phyloP scores from a whole-genome alignment of 2,888 invertebrate genomes.

The Microctonus aethiopoides region DNA sequence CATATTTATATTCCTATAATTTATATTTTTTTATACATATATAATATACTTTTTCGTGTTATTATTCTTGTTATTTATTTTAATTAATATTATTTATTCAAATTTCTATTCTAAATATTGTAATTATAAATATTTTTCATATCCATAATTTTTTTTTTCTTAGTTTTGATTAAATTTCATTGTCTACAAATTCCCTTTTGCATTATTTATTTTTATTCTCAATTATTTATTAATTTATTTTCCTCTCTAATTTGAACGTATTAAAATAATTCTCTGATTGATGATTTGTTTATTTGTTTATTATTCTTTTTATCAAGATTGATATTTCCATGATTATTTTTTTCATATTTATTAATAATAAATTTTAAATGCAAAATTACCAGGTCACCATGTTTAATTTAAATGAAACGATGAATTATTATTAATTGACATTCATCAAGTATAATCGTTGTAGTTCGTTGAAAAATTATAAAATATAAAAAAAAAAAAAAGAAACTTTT shows the following conservation, averaged over 20 bases:
- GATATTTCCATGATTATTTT: constrained; percentile 21
- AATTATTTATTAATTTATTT: constrained; percentile 3
- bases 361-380: constrained; percentile 5
- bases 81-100: constrained; percentile 26
- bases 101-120: background rate
- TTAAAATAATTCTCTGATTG: constrained; percentile 44
- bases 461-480: background rate
- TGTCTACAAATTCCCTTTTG: constrained; percentile 16
- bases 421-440: background rate
- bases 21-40: constrained; percentile 22
- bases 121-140: background rate
- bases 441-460: constrained; percentile 35
- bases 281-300: constrained; percentile 17
- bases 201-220: background rate
- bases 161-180: constrained; percentile 18
- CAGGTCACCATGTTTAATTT: constrained; percentile 7
- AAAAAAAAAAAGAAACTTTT: too few species aligned
- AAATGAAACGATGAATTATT: constrained; percentile 4
- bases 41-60: constrained; percentile 26
- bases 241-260: constrained; percentile 29
- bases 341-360: background rate
- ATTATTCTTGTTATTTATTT: too few species aligned
- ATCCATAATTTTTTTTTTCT: constrained; percentile 25
- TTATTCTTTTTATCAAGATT: constrained; percentile 10
- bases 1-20: constrained; percentile 13